These are phyloP conservation scores for Carduelis carduelis DNA, from an alignment of 2,797 vertebrate genomes.

Conservation along the genomic window DNA sequence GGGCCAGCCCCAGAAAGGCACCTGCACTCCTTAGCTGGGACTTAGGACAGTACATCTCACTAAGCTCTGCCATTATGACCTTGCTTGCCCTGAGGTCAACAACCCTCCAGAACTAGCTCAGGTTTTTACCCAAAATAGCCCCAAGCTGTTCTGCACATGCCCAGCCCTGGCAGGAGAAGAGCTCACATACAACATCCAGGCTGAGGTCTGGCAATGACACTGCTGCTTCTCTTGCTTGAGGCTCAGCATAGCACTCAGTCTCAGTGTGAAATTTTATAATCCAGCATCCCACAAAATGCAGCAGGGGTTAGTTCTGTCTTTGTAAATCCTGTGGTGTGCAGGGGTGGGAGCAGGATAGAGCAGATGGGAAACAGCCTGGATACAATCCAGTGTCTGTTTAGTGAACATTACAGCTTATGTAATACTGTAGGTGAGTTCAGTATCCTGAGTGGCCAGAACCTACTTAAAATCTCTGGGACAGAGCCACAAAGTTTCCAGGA, in stretches of 20 bases:
- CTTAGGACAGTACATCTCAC: not conserved
- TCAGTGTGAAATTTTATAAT: not conserved
- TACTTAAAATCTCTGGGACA: not conserved
- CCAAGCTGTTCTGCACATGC: accelerated
- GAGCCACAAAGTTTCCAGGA: not conserved
- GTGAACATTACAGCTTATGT: not conserved
- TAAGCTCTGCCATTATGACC: not conserved
- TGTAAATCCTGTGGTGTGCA: not conserved
- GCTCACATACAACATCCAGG: accelerated
- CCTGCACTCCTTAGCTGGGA: not conserved
- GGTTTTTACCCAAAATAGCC: not conserved
- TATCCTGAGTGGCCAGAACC: not conserved
- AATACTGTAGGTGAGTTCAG: not conserved
- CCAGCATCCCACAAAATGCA: not conserved
- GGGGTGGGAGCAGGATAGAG: not conserved
- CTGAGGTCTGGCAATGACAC: accelerated
- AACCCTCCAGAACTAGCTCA: not conserved
- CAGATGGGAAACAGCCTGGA: not conserved
- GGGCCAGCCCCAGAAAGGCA: not conserved
- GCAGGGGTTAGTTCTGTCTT: not conserved
- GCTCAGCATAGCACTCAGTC: accelerated
- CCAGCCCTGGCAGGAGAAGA: not conserved
- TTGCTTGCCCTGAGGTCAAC: not conserved
- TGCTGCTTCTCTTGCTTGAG: not conserved
- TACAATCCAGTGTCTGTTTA: not conserved